Evolutionary conservation across 2,113 vertebrate species (phyloP).

Genomic region (Bujurquina vittata): DNA sequence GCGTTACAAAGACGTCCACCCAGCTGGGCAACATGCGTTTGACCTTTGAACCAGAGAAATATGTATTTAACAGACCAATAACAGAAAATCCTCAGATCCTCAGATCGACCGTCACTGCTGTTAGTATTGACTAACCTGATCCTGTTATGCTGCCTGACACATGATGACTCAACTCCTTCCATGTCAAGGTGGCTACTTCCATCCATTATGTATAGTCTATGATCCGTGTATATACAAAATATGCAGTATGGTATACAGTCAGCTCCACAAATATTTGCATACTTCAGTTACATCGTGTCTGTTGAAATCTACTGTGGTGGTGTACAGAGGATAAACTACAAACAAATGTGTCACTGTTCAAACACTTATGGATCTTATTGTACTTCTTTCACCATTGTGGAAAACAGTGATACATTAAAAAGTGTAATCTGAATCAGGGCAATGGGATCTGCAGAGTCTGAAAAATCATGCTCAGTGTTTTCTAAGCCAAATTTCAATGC

Average conservation of each 20-base stretch:
- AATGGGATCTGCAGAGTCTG: no score
- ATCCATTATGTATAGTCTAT: not conserved
- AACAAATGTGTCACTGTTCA: not conserved
- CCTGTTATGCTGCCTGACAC: not conserved
- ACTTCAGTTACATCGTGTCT: not conserved
- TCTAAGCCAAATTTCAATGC: not conserved
- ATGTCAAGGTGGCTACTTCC: not conserved
- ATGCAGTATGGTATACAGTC: not conserved
- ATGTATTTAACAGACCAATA: no score
- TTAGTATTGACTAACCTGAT: no score
- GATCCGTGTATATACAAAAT: not conserved
- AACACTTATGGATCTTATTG: not conserved
- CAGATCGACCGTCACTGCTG: no score
- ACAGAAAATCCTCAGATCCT: no score
- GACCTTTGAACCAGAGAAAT: no score
- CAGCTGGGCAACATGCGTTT: no score
- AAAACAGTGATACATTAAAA: no score
- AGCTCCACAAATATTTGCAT: not conserved
- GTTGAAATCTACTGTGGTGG: not conserved
- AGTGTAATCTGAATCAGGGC: no score
- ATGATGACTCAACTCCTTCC: constrained; percentile 24
- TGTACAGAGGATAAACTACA: not conserved
- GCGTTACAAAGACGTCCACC: no score
- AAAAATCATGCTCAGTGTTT: no score
- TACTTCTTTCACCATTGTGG: no score